These are phyloP conservation scores for Melanaphis sacchari DNA, from an alignment of 1,140 invertebrate genomes.

Conservation along the genomic window DNA sequence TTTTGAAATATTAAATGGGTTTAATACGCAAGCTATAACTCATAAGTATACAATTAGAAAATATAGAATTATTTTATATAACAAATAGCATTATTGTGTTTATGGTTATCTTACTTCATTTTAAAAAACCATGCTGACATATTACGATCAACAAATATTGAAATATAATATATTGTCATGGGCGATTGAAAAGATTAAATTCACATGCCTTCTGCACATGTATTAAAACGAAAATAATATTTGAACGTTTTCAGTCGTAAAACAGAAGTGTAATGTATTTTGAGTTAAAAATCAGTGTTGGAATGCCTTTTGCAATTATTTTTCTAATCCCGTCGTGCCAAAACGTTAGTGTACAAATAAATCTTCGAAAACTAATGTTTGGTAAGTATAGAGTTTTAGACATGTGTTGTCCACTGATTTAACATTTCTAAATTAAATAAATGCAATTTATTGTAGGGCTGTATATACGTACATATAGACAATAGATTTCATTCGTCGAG, in stretches of 20 bases:
- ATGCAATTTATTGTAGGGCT: conserved; percentile 10
- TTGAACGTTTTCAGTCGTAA: not conserved
- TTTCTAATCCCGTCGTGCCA: not conserved
- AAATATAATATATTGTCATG: too few species aligned
- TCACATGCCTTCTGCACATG: not conserved
- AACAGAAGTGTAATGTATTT: not conserved
- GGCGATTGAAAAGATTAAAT: too few species aligned
- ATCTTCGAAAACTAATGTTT: not conserved
- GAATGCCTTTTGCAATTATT: not conserved
- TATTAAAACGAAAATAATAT: not conserved
- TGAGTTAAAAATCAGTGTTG: not conserved
- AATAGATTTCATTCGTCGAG: not conserved
- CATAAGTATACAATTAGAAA: too few species aligned
- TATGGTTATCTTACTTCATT: too few species aligned
- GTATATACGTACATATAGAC: not conserved
- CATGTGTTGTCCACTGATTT: not conserved
- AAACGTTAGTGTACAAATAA: not conserved
- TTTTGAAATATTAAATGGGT: not conserved
- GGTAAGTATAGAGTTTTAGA: not conserved
- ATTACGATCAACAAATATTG: too few species aligned
- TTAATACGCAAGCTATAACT: not conserved
- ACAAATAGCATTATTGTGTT: too few species aligned
- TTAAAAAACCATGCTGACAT: too few species aligned
- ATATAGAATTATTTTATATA: too few species aligned
- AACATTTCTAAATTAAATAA: conserved; percentile 35